Evolutionary conservation across 2,113 vertebrate species (phyloP).

Genomic region (Promerops cafer): DNA sequence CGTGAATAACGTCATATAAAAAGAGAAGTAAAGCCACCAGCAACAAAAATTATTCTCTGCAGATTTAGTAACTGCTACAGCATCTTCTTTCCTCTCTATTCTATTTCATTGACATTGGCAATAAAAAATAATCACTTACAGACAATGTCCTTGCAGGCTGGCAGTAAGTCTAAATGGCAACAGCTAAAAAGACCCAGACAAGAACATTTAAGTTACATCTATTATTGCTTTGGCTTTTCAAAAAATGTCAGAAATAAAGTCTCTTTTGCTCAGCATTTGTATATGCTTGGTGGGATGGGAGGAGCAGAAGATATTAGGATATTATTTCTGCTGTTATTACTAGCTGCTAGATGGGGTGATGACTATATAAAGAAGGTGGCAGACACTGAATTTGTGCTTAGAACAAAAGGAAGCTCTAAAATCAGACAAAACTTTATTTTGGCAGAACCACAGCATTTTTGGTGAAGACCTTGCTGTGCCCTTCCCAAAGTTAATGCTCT

Average conservation of each 20-base stretch:
- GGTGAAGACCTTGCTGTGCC: background rate
- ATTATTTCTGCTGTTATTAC: background rate
- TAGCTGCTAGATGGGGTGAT: background rate
- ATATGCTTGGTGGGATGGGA: background rate
- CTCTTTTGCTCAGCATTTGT: background rate
- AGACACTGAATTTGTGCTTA: background rate
- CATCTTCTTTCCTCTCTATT: constrained; percentile 31
- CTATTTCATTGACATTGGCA: constrained; percentile 39
- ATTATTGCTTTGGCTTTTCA: constrained; percentile 19
- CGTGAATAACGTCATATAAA: constrained; percentile 27
- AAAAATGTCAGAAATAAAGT: background rate
- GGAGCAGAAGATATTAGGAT: background rate
- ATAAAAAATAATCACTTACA: constrained; percentile 62
- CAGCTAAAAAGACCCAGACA: constrained; percentile 1
- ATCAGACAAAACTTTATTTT: background rate
- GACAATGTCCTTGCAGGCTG: constrained; percentile 14
- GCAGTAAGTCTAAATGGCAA: constrained; percentile 39
- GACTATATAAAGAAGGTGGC: background rate
- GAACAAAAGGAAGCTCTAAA: constrained; percentile 8
- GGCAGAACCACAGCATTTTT: background rate
- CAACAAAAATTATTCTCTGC: constrained; percentile 34
- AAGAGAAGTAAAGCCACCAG: constrained; percentile 39
- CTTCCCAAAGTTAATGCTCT: background rate
- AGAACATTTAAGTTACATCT: constrained; percentile 15
- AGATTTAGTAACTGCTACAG: constrained; percentile 41